Percentiles rank a stretch among this genome's conserved stretches.
phyloP scores from a whole-genome alignment of 2,113 vertebrate species.

The Mobula hypostoma region DNA sequence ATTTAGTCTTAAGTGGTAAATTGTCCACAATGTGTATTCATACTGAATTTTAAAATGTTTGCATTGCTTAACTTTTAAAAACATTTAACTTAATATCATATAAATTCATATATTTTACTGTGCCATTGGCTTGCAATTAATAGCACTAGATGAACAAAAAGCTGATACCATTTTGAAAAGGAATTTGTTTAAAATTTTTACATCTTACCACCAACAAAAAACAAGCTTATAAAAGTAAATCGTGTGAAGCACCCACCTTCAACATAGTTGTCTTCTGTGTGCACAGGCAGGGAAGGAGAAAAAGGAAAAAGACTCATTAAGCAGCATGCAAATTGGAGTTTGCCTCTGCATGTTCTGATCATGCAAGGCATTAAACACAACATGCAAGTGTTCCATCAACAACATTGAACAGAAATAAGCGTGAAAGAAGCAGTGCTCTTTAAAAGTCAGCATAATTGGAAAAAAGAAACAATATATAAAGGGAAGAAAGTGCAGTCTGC shows the following conservation, averaged over 20 bases:
- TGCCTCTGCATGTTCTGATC: slow-evolving; percentile 89
- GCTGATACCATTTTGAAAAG: background rate
- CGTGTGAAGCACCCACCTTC: slow-evolving; percentile 88
- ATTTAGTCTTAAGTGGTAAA: background rate
- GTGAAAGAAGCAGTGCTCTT: slow-evolving; percentile 48
- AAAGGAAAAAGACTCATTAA: slow-evolving; percentile 98
- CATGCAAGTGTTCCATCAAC: slow-evolving; percentile 81
- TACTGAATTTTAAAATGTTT: background rate
- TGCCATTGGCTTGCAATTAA: background rate
- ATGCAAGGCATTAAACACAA: slow-evolving; percentile 95
- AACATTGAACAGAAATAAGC: slow-evolving; percentile 55
- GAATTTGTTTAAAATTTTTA: background rate
- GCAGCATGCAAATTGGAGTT: slow-evolving; percentile 94
- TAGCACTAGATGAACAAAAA: background rate
- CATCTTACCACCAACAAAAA: background rate
- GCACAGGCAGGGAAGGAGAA: slow-evolving; percentile 90
- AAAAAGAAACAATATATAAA: background rate
- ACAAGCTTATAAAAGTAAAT: background rate
- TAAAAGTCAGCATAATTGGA: slow-evolving; percentile 39
- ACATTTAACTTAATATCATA: background rate
- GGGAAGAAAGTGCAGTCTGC: background rate
- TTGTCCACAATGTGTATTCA: background rate
- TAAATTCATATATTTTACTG: background rate
- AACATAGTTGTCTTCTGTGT: slow-evolving; percentile 92
- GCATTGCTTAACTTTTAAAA: background rate